Evolutionary conservation across 2,113 vertebrate species (phyloP).

Genomic region (Tursiops truncatus): DNA sequence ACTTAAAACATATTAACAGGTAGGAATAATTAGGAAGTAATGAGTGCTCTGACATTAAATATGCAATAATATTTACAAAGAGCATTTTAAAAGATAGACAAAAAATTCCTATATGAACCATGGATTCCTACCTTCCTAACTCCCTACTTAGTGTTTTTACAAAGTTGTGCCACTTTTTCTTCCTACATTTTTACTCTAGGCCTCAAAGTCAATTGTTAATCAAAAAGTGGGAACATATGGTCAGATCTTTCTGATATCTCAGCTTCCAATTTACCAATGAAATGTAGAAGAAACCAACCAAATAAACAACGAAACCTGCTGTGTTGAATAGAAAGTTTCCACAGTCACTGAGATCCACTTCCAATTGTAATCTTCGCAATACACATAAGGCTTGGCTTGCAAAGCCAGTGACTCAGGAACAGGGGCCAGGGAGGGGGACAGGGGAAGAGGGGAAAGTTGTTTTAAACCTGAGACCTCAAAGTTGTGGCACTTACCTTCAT

Average conservation of each 20-base stretch:
- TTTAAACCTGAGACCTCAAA: too few relatives aligned
- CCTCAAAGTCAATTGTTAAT: slow-evolving; percentile 73
- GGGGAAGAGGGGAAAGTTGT: too few relatives aligned
- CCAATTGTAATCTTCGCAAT: neutral
- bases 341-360: neutral
- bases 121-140: slow-evolving; percentile 50
- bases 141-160: slow-evolving; percentile 76
- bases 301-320: neutral
- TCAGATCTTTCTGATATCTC: slow-evolving; percentile 51
- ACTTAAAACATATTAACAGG: slow-evolving; percentile 82
- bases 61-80: slow-evolving; percentile 79
- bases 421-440: too few relatives aligned
- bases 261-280: neutral
- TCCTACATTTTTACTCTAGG: slow-evolving; percentile 72
- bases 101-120: slow-evolving; percentile 74
- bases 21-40: slow-evolving; percentile 78
- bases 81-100: slow-evolving; percentile 46
- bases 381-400: neutral
- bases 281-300: neutral
- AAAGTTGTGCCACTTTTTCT: slow-evolving; percentile 68
- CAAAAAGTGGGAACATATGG: slow-evolving; percentile 72
- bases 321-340: slow-evolving; percentile 52
- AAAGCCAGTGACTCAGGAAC: neutral
- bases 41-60: slow-evolving; percentile 78
- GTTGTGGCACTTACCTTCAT: neutral